phyloP scores from a whole-genome alignment of 2,797 vertebrate genomes.

The Pteronotus mesoamericanus region DNA sequence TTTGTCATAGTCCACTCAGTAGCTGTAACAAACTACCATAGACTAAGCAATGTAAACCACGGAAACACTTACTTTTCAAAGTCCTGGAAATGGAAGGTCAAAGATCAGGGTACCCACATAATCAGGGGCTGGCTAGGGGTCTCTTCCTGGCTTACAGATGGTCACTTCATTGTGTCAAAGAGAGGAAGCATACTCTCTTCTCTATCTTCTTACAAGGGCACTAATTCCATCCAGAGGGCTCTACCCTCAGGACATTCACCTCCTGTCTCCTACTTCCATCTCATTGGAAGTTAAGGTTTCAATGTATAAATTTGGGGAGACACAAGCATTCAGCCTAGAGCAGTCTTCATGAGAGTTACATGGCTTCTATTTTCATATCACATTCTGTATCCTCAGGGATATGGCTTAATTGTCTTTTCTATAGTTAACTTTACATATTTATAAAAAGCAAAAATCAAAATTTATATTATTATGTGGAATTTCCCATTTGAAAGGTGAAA shows the following conservation, averaged over 20 bases:
- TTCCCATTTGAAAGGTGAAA: neutral
- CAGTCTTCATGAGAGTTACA: rapidly evolving
- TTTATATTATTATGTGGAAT: neutral
- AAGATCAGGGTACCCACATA: neutral
- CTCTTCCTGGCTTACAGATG: neutral
- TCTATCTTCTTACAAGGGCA: neutral
- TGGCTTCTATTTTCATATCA: too few relatives aligned
- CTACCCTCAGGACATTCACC: neutral
- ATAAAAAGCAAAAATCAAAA: neutral
- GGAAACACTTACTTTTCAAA: neutral
- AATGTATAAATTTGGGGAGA: too few relatives aligned
- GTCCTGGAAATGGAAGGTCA: neutral
- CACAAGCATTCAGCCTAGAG: neutral
- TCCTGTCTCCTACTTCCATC: neutral
- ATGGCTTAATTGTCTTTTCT: neutral
- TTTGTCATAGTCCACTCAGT: neutral
- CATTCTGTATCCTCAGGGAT: neutral
- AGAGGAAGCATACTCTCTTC: too few relatives aligned
- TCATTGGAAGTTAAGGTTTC: neutral
- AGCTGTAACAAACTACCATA: too few relatives aligned
- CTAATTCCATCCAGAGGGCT: rapidly evolving
- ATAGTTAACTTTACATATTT: neutral
- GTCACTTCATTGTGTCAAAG: neutral
- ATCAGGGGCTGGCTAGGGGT: neutral
- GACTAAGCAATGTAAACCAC: neutral